Percentiles rank a stretch among this genome's conserved stretches.
These are phyloP conservation scores for Neoascia interrupta DNA, from an alignment of 2,888 invertebrate species.

Conservation along the genomic window DNA sequence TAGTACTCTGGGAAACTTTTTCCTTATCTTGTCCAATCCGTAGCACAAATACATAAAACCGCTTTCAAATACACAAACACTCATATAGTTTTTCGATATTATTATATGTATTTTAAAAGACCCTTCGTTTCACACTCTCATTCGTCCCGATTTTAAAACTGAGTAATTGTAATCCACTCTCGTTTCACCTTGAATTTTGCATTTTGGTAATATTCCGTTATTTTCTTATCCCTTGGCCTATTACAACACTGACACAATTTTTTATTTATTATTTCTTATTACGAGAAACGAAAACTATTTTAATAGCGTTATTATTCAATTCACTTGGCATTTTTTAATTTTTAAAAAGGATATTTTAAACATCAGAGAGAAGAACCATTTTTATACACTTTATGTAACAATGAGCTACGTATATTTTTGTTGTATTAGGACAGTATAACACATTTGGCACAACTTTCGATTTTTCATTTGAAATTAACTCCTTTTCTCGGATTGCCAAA, in stretches of 20 bases:
- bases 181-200: constrained; percentile 67
- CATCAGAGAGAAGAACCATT: constrained; percentile 23
- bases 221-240: constrained; percentile 16
- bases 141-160: constrained; percentile 60
- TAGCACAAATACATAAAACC: constrained; percentile 56
- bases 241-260: constrained; percentile 17
- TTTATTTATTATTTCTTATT: constrained; percentile 18
- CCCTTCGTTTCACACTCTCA: constrained; percentile 58
- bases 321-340: constrained; percentile 46
- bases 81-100: constrained; percentile 26
- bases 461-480: too few species aligned
- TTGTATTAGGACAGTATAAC: constrained; percentile 47
- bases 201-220: constrained; percentile 38
- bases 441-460: constrained; percentile 59
- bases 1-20: constrained; percentile 51
- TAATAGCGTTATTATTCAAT: constrained; percentile 39
- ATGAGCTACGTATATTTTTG: constrained; percentile 33
- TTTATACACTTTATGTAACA: constrained; percentile 52
- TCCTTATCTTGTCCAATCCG: constrained; percentile 59
- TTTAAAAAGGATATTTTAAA: too few species aligned
- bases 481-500: constrained; percentile 7
- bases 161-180: constrained; percentile 67
- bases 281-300: constrained; percentile 15
- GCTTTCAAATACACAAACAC: constrained; percentile 51
- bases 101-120: too few species aligned